Evolutionary conservation across 2,888 invertebrate species (phyloP).

Genomic region (Seira sanloemensis): DNA sequence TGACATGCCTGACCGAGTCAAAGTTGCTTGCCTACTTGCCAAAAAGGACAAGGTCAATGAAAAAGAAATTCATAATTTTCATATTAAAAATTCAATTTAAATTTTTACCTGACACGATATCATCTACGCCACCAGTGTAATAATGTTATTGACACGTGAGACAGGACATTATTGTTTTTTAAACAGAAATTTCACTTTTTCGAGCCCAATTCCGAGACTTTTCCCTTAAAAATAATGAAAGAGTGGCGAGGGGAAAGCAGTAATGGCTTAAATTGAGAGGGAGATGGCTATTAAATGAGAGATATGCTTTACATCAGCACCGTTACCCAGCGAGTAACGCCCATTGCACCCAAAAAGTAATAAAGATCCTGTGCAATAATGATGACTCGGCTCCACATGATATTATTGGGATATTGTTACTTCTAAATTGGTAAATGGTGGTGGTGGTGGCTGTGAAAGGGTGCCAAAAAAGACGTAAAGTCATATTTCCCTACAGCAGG

Average conservation of each 20-base stretch:
- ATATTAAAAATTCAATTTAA: background rate
- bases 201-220: background rate
- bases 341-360: background rate
- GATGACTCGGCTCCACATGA: background rate
- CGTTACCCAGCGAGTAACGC: no score
- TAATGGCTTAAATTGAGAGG: background rate
- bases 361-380: background rate
- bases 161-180: background rate
- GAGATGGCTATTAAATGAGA: background rate
- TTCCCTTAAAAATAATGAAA: background rate
- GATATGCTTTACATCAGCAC: no score
- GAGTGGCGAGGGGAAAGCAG: background rate
- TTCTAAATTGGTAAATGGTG: background rate
- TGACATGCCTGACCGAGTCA: background rate
- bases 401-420: background rate
- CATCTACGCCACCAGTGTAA: no score
- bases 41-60: background rate
- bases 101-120: background rate
- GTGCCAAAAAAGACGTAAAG: background rate
- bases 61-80: no score
- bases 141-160: background rate
- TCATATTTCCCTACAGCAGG: background rate
- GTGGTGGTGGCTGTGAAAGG: background rate
- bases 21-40: background rate
- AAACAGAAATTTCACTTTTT: background rate